Evolutionary conservation across 2,113 vertebrate species (phyloP), one percentile per base, ranked within the genome.

Genomic region (Chaetodon auriga): DNA sequence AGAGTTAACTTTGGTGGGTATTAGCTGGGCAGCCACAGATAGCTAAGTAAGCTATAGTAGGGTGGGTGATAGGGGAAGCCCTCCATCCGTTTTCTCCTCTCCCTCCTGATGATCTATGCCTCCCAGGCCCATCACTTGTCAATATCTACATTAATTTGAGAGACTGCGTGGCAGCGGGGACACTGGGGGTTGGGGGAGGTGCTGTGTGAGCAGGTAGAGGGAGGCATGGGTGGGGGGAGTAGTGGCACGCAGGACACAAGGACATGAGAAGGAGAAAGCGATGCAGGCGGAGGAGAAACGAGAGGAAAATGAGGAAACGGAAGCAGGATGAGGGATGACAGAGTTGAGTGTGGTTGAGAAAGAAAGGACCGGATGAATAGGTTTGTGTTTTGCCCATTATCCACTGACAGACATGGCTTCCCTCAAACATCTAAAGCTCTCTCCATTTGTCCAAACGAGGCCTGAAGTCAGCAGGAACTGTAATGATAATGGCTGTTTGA

Each of bases 101-200:
- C 76, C 84, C 82, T 82, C 80, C 85, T 80, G 85, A 87, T 94
- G 92, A 94, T 94, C 89, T 91, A 93, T 92, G 84, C 90, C 86
- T 89, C 84, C 81, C 66, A 82, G 87, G 90, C 93, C 92, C 92
- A 94, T 94, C 90, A 93, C 93, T 92, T 95, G 95, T 96, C 95
- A 96, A 96, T 96, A 96, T 93, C 85, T 88, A 95, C 93, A 95
- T 95, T 95, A 90, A 95, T 95, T 93, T 94, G 92, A 93, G 86
- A 88, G 91, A 92, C 84, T 78, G 81, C 54, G 18, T 80, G 83
- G 83, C 63, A 82, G 84, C 55, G 48, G 45, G 75, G 83, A 51
- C 78, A 68, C 77, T 87, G 70, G 61, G 54, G 43, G 78, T 30
- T 83, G 89, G 89, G 87, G 82, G 88, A 25, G 60, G 84, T 82